Percentiles rank a stretch among this genome's conserved stretches.
Evolutionary conservation across 2,113 vertebrate genomes (phyloP).

Genomic region (Fukomys damarensis): DNA sequence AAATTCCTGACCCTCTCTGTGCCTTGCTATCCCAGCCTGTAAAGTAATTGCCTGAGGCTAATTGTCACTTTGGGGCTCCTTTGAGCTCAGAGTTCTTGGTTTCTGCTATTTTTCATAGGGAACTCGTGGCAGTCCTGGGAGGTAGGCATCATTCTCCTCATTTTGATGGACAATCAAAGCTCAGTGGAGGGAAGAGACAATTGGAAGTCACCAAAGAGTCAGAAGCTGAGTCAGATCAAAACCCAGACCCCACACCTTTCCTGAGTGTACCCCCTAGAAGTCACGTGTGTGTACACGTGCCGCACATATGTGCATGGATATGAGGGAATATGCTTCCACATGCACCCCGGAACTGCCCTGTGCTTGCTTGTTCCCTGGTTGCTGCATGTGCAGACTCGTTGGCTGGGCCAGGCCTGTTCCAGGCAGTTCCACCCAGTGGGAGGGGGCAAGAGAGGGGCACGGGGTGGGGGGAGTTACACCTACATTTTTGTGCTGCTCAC

Average conservation of each 20-base stretch:
- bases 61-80: not conserved
- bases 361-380: slow-evolving; percentile 65
- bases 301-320: not conserved
- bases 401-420: slow-evolving; percentile 62
- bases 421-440: slow-evolving; percentile 66
- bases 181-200: not conserved
- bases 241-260: not conserved
- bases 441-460: slow-evolving; percentile 37
- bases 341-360: slow-evolving; percentile 61
- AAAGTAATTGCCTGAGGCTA: not conserved
- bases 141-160: not conserved
- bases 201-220: not conserved
- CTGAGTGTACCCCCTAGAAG: not conserved
- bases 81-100: not conserved
- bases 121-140: not conserved
- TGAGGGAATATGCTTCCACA: not conserved
- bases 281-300: not conserved
- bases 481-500: slow-evolving; percentile 83
- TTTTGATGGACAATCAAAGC: not conserved
- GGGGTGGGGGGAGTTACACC: slow-evolving; percentile 65
- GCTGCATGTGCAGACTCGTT: slow-evolving; percentile 68
- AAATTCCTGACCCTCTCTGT: not conserved
- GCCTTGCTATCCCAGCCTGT: not conserved
- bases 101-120: not conserved
- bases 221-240: not conserved